Percentiles rank a stretch among this genome's conserved stretches.
Evolutionary conservation across 2,797 vertebrate genomes (phyloP).

Genomic region (Amblyopsis hoosieri): DNA sequence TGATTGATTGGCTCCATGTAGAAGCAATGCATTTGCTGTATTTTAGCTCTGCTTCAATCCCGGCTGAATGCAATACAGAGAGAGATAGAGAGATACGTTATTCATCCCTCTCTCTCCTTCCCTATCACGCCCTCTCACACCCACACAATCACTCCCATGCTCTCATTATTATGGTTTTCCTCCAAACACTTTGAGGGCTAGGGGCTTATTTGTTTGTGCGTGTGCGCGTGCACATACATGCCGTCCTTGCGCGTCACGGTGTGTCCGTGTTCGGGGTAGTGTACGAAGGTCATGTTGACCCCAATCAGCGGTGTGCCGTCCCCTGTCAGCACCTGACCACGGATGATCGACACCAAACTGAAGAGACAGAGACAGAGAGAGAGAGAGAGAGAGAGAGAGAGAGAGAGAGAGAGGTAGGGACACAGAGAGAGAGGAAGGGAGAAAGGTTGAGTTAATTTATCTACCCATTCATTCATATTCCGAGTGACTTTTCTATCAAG

Average conservation of each 20-base stretch:
- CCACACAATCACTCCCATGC: constrained; percentile 3
- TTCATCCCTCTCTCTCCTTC: constrained; percentile 4
- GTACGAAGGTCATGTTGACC: constrained; percentile 95
- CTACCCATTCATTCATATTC: not conserved
- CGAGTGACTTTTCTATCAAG: not conserved
- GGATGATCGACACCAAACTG: constrained; percentile 93
- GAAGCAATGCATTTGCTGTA: constrained; percentile 63
- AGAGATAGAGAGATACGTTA: not conserved
- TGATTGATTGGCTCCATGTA: constrained; percentile 59
- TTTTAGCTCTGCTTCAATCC: constrained; percentile 25
- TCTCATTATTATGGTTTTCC: not conserved
- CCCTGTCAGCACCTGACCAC: constrained; percentile 95
- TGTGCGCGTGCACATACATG: constrained; percentile 82
- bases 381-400: not conserved
- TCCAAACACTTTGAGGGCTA: not conserved
- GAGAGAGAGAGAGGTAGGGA: not conserved
- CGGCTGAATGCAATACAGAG: constrained; percentile 22
- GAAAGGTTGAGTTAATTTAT: not conserved
- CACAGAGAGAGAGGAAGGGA: constrained; percentile 3
- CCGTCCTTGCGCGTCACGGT: constrained; percentile 96
- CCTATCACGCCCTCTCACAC: constrained; percentile 8
- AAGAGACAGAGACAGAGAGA: not conserved
- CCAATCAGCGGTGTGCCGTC: constrained; percentile 96
- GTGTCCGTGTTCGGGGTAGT: constrained; percentile 92
- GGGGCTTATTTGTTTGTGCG: constrained; percentile 6